Base-by-base conservation (phyloP, 2,888 invertebrate species). In the Amitus sp. region DNA sequence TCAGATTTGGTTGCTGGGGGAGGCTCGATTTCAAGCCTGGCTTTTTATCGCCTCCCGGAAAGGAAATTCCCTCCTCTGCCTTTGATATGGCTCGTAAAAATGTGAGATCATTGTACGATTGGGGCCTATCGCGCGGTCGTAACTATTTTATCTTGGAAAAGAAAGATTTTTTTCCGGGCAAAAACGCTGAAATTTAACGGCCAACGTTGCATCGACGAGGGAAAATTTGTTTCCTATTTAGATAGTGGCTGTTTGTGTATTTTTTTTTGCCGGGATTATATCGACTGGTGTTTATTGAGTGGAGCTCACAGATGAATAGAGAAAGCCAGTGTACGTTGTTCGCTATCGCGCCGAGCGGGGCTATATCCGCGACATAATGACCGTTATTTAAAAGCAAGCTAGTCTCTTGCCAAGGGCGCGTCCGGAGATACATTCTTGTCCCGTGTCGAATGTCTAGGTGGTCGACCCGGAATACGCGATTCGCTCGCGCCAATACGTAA, bases 371-470 rank as follows among this genome's bases (percentile, higher is more conserved):
- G 65, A 69, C 60, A 56, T 76, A 76, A 76, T 71, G 70, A 73
- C 70, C 67, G 72, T 76, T 73, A 75, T 74, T 76, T 75, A 72
- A 74, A 73, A 72, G 64, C 62, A 70, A 67, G 56, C 63, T 56
- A 65, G 69, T 65, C 56, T 46, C 53, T 71, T 48, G 66, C 65
- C 67, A 65, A 65, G 65, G 68, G 68, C 67, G 60, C 61, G 68
- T 65, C 66, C 48, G 66, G 60, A 48, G 56, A 64, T 69, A 70
- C 65, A 70, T 68, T 66, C 66, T 71, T 68, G 66, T 51, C 57
- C 64, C 62, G 65, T 61, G 58, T 62, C 55, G 70, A 72, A 64
- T n/a, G n/a, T 69, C 65, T 66, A 66, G 67, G 70, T 60, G 65
- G 65, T 69, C 69, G 45, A 66, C 39, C 52, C 61, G 50, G 54